phyloP scores from a whole-genome alignment of 2,888 invertebrate species.

The Meiosimyza decipiens region DNA sequence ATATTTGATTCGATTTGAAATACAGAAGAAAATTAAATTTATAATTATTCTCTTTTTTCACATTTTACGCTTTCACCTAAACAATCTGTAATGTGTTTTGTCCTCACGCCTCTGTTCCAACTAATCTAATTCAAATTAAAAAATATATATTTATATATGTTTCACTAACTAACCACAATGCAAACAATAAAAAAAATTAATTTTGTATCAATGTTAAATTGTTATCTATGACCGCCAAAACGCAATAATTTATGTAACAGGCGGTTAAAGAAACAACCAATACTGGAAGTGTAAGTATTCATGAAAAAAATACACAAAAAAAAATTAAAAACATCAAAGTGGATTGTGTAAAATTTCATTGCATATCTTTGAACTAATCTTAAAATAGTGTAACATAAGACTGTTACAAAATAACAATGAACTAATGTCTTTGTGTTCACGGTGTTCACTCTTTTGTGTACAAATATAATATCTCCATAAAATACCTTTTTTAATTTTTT shows the following conservation, averaged over 20 bases:
- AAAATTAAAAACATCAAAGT: constrained; percentile 36
- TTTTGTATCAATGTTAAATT: constrained; percentile 17
- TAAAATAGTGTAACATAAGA: no score
- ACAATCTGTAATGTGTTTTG: constrained; percentile 52
- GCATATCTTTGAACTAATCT: no score
- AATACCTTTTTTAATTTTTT: no score
- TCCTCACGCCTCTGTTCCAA: constrained; percentile 50
- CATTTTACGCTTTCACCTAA: constrained; percentile 65
- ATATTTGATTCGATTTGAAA: constrained; percentile 11
- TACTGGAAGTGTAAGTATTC: constrained; percentile 75
- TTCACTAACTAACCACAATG: constrained; percentile 42
- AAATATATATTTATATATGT: constrained; percentile 45
- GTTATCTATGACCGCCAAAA: constrained; percentile 43
- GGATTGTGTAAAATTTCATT: constrained; percentile 14
- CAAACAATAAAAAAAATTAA: constrained; percentile 40
- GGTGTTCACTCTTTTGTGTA: no score
- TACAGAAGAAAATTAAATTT: constrained; percentile 42
- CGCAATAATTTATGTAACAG: constrained; percentile 64
- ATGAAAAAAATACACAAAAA: constrained; percentile 28
- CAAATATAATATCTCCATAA: no score
- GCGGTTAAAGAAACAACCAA: constrained; percentile 78
- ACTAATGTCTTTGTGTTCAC: no score
- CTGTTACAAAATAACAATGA: no score
- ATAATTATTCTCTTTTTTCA: constrained; percentile 62
- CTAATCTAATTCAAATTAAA: constrained; percentile 44